phyloP scores from a whole-genome alignment of 1,140 invertebrate species.

The Cydia fagiglandana region DNA sequence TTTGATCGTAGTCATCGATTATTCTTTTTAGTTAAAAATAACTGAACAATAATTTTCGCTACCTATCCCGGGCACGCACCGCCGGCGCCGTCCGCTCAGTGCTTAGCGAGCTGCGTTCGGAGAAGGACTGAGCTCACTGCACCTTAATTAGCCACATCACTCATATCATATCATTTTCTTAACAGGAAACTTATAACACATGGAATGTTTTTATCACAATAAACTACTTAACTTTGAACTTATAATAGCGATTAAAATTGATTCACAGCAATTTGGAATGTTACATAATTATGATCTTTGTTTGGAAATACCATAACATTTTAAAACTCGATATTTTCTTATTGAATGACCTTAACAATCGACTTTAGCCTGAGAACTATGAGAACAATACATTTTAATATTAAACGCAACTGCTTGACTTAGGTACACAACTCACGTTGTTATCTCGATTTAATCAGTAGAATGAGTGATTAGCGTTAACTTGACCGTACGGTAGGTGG shows the following conservation, averaged over 20 bases:
- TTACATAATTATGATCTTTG: not conserved
- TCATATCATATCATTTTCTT: constrained; percentile 7
- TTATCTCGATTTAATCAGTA: constrained; percentile 22
- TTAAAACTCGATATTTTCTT: not conserved
- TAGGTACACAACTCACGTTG: constrained; percentile 8
- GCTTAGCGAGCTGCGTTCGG: no score
- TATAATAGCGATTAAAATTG: not conserved
- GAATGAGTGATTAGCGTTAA: constrained; percentile 18
- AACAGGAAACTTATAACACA: constrained; percentile 5
- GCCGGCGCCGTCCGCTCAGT: no score
- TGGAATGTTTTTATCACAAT: constrained; percentile 31
- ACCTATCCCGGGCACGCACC: no score
- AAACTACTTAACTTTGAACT: not conserved
- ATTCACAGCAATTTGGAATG: constrained; percentile 11
- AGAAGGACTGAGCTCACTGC: no score
- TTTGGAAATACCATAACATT: not conserved
- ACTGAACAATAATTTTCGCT: no score
- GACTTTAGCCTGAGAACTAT: not conserved
- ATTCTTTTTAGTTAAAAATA: no score
- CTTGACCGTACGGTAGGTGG: not conserved
- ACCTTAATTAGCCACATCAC: not conserved
- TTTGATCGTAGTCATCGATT: no score
- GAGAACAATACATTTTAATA: constrained; percentile 12
- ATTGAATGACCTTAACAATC: constrained; percentile 1
- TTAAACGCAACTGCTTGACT: constrained; percentile 1